Conservation (phyloP, 2,113 vertebrate genomes). For the Origma solitaria region DNA sequence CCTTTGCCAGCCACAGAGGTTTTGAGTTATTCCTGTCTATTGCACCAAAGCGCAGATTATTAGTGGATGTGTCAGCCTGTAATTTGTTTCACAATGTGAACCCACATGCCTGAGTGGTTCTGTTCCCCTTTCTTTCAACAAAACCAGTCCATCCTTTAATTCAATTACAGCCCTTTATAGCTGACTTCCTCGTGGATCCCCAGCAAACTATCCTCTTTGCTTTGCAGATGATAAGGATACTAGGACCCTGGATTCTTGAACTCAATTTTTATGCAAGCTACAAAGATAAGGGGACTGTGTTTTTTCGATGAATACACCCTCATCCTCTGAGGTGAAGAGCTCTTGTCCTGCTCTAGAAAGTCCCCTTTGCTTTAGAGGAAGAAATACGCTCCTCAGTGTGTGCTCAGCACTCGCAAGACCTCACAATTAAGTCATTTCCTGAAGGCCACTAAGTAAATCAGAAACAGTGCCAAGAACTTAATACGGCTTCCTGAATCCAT, state of each 20-base stretch:
- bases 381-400: not conserved
- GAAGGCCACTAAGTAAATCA: not conserved
- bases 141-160: conserved; percentile 3
- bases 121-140: not conserved
- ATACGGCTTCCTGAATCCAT: not conserved
- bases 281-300: not conserved
- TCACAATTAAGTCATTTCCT: conserved; percentile 44
- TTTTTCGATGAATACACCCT: not conserved
- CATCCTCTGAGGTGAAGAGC: not conserved
- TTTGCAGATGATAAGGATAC: not conserved
- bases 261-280: not conserved
- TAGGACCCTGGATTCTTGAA: not conserved
- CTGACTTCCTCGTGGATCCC: not conserved
- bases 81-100: conserved; percentile 14
- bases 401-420: not conserved
- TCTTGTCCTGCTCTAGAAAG: not conserved
- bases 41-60: not conserved
- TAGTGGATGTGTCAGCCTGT: not conserved
- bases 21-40: conserved; percentile 20
- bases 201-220: not conserved
- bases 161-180: not conserved
- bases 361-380: not conserved
- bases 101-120: not conserved
- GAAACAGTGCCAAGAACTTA: conserved; percentile 28
- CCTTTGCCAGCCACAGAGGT: not conserved